These are phyloP conservation scores for Burhinus oedicnemus DNA, from an alignment of 2,113 vertebrate species.

Conservation along the genomic window DNA sequence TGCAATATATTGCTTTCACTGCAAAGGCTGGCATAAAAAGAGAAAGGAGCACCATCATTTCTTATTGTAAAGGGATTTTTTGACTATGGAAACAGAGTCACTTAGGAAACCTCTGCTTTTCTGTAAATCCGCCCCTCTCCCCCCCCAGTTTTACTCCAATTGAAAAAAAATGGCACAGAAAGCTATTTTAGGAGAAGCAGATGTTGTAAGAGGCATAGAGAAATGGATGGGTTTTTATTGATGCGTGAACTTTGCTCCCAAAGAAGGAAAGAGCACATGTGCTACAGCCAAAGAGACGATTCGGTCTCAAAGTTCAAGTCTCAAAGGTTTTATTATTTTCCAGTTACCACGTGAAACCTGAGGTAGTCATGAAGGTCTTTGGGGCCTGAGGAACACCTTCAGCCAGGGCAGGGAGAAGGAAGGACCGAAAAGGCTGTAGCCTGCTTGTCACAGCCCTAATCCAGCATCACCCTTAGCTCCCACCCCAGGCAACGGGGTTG, in stretches of 20 bases:
- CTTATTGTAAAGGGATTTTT: not conserved
- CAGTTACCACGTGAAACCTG: not conserved
- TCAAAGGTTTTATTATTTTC: not conserved
- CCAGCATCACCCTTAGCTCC: not conserved
- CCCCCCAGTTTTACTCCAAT: not conserved
- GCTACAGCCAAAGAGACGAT: not conserved
- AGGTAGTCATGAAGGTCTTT: not conserved
- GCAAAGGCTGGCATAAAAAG: not conserved
- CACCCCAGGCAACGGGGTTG: not conserved
- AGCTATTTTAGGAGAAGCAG: not conserved
- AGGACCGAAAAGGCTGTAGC: not conserved
- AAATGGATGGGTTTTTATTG: not conserved
- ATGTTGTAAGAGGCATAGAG: not conserved
- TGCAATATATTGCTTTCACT: not conserved
- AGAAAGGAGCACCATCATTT: not conserved
- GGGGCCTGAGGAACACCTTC: not conserved
- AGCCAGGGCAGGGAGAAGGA: not conserved
- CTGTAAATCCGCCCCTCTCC: not conserved
- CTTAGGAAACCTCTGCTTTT: not conserved
- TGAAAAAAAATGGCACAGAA: not conserved
- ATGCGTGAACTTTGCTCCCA: not conserved
- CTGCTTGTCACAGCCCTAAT: not conserved
- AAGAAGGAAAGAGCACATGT: not conserved
- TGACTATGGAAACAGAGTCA: not conserved
- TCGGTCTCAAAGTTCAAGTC: not conserved